phyloP scores from a whole-genome alignment of 2,888 invertebrate genomes.

The Tetragnatha montana region DNA sequence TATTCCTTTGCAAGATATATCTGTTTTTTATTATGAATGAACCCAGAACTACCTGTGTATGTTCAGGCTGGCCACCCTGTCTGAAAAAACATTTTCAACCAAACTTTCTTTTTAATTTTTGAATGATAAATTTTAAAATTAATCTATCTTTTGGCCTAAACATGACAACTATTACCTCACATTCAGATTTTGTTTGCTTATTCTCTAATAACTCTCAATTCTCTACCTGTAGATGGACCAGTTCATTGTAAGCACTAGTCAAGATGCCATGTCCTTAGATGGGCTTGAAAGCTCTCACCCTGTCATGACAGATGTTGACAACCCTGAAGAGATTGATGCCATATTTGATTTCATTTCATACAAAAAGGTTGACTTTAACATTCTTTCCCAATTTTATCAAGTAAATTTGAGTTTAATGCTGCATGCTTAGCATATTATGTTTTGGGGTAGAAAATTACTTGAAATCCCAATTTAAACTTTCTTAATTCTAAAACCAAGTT shows the following conservation, averaged over 20 bases:
- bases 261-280: conserved; percentile 83
- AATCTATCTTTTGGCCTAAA: too few relatives aligned
- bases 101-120: not conserved
- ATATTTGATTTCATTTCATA: conserved; percentile 87
- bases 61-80: not conserved
- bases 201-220: too few relatives aligned
- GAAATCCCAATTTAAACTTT: not conserved
- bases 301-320: conserved; percentile 82
- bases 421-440: too few relatives aligned
- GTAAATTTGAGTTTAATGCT: too few relatives aligned
- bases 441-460: too few relatives aligned
- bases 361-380: conserved; percentile 79
- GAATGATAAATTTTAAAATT: not conserved
- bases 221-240: conserved; percentile 83
- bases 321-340: conserved; percentile 84
- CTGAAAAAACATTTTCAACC: not conserved
- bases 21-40: not conserved
- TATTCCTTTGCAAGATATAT: not conserved
- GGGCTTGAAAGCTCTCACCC: conserved; percentile 84
- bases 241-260: conserved; percentile 83
- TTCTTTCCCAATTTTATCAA: not conserved
- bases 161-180: too few relatives aligned
- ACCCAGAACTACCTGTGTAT: not conserved
- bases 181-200: too few relatives aligned
- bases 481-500: not conserved